Evolutionary conservation across 2,797 vertebrate species (phyloP), one percentile per base, ranked within the genome.

Genomic region (Prunella strophiata): DNA sequence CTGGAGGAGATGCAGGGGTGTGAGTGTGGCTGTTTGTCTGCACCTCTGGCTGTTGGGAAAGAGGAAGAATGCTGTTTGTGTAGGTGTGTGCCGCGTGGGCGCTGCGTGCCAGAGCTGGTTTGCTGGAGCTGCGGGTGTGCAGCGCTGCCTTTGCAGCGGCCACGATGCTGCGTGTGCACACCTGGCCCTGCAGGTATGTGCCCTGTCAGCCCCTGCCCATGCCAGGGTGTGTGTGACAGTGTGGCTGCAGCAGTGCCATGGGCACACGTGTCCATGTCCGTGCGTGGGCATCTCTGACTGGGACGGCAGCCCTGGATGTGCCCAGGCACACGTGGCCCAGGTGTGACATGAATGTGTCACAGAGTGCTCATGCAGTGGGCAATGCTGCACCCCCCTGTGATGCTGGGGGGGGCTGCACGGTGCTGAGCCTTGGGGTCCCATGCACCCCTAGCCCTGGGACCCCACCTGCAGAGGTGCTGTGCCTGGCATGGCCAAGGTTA

Each of bases 401-500:
- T 0, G 1, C 32, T 5, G 1, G 3, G 22, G 3, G 17, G 21
- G 30, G 25, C 66, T 65, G 38, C 10, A 48, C 0, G 1, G 19
- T 66, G 36, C 59, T 12, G 0, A 1, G 26, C n/a, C 48, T 65
- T 65, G 2, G 6, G 26, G 9, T 82, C 63, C 63, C 8, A 3
- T 4, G 30, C 16, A 23, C 1, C 11, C 34, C 65, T 7, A 17
- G 63, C 12, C 7, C 1, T 0, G 0, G 34, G 32, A 25, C 16
- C 26, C 26, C 47, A 47, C 40, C 48, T 62, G 42, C 8, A 13
- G 23, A 13, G 16, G 58, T 81, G 55, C 52, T 38, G 62, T 42
- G 70, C 83, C 63, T 79, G 96, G 96, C 93, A 87, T 0, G 2
- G 88, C 61, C 63, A 66, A 96, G 94, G 96, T 97, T 97, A 97